Evolutionary conservation across 1,140 invertebrate species (phyloP), one percentile per base, ranked within the genome.

Genomic region (Harpegnathos saltator): DNA sequence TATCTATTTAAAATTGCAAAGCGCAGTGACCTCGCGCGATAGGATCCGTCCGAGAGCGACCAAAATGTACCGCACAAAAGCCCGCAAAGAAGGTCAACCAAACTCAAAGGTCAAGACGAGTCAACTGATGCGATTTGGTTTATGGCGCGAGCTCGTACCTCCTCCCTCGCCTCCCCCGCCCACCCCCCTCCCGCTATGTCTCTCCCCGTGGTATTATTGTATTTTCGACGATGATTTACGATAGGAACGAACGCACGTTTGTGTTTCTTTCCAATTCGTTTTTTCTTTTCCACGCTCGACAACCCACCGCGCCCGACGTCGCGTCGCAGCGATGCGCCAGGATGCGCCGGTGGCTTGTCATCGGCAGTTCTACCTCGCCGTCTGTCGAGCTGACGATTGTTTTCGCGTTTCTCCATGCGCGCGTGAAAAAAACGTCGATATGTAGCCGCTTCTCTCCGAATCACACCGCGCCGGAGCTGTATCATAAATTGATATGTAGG

Each of bases 81-180:
- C 72, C 62, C 15, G 59, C 72, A 68, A 52, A 85, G 71, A 75
- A 52, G 85, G 81, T 89, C 85, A 87, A 89, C 52, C 84, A 63
- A 69, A 89, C 85, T 89, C 88, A 83, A 61, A 14, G 87, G 84
- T 89, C 85, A 87, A 85, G 65, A 81, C 69, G 50, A 89, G 88
- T 89, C 88, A 89, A 85, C 78, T 71, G 78, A 89, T 85, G 83
- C 88, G 90, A 90, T 91, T 91, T 89, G 88, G 84, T 90, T 91
- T 89, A 90, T 86, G 86, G 74, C 88, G 69, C 71, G 81, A 82
- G 84, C 59, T 50, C 48, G 68, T 82, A 54, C 52, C 77, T 74
- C 61, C 81, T 66, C 72, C 68, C 81, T 68, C 85, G 56, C 33
- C 11, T 9, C 11, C 38, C n/a, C n/a, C n/a, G n/a, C n/a, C n/a